These are phyloP conservation scores for Mellilla xanthometata DNA, from an alignment of 2,888 invertebrate genomes.

Conservation along the genomic window DNA sequence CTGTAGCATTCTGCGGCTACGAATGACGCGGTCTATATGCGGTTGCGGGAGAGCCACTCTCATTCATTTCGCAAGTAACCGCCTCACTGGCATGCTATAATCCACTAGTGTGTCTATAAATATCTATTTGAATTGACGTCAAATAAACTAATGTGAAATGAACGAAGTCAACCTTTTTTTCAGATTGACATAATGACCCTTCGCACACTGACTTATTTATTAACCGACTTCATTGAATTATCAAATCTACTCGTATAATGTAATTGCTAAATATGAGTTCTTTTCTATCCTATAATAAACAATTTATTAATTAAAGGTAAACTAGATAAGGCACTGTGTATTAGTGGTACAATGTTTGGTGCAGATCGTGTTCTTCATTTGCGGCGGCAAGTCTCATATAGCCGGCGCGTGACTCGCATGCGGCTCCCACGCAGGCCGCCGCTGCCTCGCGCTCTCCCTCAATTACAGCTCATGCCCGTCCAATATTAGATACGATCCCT, in stretches of 20 bases:
- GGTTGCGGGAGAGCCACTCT: conserved; percentile 50
- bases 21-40: conserved; percentile 46
- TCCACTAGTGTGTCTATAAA: neutral
- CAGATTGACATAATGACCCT: no score
- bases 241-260: no score
- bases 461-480: conserved; percentile 35
- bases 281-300: no score
- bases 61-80: conserved; percentile 62
- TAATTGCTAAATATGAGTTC: neutral
- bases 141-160: no score
- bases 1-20: conserved; percentile 13
- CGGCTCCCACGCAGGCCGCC: conserved; percentile 32
- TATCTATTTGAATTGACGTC: no score
- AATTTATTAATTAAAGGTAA: no score
- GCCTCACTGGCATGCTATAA: conserved; percentile 26
- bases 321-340: conserved; percentile 6
- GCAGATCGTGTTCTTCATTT: conserved; percentile 51
- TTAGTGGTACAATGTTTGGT: conserved; percentile 3
- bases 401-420: conserved; percentile 62
- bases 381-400: conserved; percentile 63
- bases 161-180: no score
- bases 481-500: conserved; percentile 27
- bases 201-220: no score
- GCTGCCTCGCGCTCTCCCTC: conserved; percentile 36
- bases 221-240: no score